Conservation (phyloP, 2,113 vertebrate species). For the Catharus minimus region DNA sequence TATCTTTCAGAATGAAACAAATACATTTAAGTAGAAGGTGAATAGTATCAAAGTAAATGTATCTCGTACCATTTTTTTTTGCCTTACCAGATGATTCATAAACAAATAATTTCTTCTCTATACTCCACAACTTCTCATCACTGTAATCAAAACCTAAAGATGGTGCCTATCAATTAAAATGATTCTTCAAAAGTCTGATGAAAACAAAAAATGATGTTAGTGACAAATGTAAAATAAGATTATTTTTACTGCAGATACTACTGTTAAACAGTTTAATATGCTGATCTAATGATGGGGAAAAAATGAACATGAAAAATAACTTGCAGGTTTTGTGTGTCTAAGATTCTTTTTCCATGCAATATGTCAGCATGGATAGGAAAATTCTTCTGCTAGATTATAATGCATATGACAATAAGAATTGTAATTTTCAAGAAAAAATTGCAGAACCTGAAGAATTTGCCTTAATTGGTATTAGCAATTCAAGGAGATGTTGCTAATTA, state of each 20-base stretch:
- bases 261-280: background rate
- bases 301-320: background rate
- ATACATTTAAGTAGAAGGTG: background rate
- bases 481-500: slow-evolving; percentile 37
- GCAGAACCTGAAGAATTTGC: background rate
- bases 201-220: background rate
- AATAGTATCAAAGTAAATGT: background rate
- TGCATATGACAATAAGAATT: background rate
- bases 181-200: background rate
- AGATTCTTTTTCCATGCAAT: background rate
- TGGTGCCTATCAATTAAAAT: slow-evolving; percentile 25
- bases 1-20: background rate
- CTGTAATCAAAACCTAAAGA: slow-evolving; percentile 34
- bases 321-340: background rate
- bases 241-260: background rate
- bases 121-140: slow-evolving; percentile 22
- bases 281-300: background rate
- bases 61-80: background rate
- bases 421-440: background rate
- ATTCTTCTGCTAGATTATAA: background rate
- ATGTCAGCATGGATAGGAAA: background rate
- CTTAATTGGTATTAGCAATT: slow-evolving; percentile 7
- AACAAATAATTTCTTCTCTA: slow-evolving; percentile 13
- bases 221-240: background rate
- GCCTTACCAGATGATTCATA: background rate